phyloP scores from a whole-genome alignment of 2,113 vertebrate species.

The Paradoxurus hermaphroditus region DNA sequence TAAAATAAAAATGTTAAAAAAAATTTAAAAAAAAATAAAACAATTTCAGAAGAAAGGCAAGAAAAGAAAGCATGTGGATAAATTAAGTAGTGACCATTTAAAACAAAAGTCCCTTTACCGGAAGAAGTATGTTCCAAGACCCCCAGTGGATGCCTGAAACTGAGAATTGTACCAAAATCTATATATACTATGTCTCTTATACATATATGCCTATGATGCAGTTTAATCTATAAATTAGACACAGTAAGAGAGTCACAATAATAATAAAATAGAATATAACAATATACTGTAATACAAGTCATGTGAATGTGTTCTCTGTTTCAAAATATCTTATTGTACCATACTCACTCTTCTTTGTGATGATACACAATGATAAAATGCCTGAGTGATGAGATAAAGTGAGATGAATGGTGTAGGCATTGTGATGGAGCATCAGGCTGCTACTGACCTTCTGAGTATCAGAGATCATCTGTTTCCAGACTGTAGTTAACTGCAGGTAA shows the following conservation, averaged over 20 bases:
- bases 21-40: constrained; percentile 32
- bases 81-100: neutral
- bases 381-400: neutral
- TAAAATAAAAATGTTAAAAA: no score
- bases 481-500: neutral
- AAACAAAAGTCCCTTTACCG: neutral
- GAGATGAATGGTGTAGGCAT: neutral
- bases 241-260: neutral
- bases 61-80: neutral
- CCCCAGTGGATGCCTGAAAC: neutral
- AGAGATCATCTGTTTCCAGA: neutral
- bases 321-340: neutral
- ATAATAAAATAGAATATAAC: neutral
- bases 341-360: neutral
- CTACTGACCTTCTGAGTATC: neutral
- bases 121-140: neutral
- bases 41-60: neutral
- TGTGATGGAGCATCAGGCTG: neutral
- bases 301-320: neutral
- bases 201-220: neutral
- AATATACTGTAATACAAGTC: neutral
- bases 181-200: neutral
- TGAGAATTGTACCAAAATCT: neutral
- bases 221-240: neutral
- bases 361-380: neutral